Evolutionary conservation across 2,888 invertebrate genomes (phyloP).

Genomic region (Xanthia togata): DNA sequence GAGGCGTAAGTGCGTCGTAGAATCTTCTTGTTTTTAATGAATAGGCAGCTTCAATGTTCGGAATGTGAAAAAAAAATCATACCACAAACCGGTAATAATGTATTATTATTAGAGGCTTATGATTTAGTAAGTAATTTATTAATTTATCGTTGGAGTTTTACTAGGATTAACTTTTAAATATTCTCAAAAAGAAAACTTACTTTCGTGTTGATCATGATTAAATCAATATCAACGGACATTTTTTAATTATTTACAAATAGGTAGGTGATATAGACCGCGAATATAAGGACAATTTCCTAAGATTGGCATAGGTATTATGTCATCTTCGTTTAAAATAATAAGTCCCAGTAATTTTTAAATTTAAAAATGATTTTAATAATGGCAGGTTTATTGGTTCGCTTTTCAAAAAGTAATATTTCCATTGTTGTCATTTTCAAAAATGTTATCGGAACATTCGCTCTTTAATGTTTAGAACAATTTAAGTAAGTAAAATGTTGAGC

Average conservation of each 20-base stretch:
- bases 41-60: constrained; percentile 6
- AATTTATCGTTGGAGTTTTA: not conserved
- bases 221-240: constrained; percentile 3
- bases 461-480: not conserved
- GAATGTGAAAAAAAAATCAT: constrained; percentile 1
- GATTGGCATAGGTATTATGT: not conserved
- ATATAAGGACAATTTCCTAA: not conserved
- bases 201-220: constrained; percentile 25
- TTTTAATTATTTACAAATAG: constrained; percentile 4
- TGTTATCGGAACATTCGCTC: not conserved
- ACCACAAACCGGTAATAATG: not conserved
- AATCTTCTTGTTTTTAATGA: constrained; percentile 14
- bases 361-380: not conserved
- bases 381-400: no score
- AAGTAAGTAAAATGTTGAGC: not conserved
- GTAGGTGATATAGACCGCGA: not conserved
- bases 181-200: constrained; percentile 24
- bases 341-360: not conserved
- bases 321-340: not conserved
- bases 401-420: not conserved
- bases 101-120: constrained; percentile 16
- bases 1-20: not conserved
- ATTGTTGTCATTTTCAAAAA: not conserved
- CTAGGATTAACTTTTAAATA: constrained; percentile 24
- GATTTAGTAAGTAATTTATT: constrained; percentile 34